phyloP scores from a whole-genome alignment of 2,888 invertebrate genomes.

The Hemicrepidius hirtus region DNA sequence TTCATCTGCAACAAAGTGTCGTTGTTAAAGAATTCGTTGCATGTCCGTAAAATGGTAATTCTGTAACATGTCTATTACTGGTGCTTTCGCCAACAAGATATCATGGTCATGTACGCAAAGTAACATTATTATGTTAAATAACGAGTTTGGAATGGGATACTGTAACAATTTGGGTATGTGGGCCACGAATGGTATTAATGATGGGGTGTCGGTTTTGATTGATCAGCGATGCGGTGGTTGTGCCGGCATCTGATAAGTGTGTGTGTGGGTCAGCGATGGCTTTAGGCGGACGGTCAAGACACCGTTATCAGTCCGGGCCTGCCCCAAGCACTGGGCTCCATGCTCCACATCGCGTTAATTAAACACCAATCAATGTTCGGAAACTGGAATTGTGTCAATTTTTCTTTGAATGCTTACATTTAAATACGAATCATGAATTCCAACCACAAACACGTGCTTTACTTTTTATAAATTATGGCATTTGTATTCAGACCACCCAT shows the following conservation, averaged over 20 bases:
- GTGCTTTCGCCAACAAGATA: neutral
- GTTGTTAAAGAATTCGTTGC: too few relatives aligned
- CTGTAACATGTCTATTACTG: neutral
- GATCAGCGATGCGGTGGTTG: slow-evolving; percentile 54
- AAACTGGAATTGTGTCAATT: slow-evolving; percentile 54
- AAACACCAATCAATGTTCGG: slow-evolving; percentile 63
- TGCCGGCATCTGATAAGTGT: slow-evolving; percentile 61
- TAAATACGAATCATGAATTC: neutral
- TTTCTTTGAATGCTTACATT: slow-evolving; percentile 32
- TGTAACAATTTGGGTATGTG: slow-evolving; percentile 49
- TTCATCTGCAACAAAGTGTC: too few relatives aligned
- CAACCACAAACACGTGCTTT: neutral
- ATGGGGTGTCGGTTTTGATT: slow-evolving; percentile 57
- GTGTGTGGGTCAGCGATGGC: slow-evolving; percentile 66
- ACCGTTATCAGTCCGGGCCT: slow-evolving; percentile 70
- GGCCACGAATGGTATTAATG: slow-evolving; percentile 51
- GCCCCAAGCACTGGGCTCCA: slow-evolving; percentile 63
- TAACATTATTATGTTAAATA: slow-evolving; percentile 33
- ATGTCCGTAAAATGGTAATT: too few relatives aligned
- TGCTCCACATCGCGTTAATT: slow-evolving; percentile 67
- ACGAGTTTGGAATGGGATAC: slow-evolving; percentile 35
- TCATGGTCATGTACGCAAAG: neutral
- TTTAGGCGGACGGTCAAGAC: slow-evolving; percentile 68
- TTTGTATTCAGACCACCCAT: slow-evolving; percentile 15
- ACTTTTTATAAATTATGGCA: neutral